Evolutionary conservation across 2,797 vertebrate genomes (phyloP), one percentile per base, ranked within the genome.

Genomic region (Vespertilio murinus): DNA sequence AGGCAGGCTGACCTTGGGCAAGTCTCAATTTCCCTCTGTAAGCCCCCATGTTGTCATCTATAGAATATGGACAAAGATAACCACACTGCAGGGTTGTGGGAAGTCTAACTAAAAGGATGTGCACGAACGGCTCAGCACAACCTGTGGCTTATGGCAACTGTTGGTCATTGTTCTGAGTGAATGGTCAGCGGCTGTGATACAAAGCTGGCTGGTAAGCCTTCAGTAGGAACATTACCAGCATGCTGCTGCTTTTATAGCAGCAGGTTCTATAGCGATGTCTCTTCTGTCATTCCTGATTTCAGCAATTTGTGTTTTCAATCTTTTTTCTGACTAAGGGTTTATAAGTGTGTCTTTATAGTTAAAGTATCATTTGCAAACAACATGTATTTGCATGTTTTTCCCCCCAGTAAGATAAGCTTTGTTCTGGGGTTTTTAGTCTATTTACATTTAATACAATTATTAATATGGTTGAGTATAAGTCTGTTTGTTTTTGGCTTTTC

Each of bases 21-120:
- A 89, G 61, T 94, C 77, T 94, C 77, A 79, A 0, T 94, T 86
- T 79, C 35, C 20, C 35, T 86, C 49, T 73, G 2, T 64, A 75
- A 94, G 42, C 8, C 11, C 93, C 40, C 42, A 77, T 74, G 85
- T 94, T 30, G 78, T 92, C 74, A 83, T 77, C 23, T 93, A 77
- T 40, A 59, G 94, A 92, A 90, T 79, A 77, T 16, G 65, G 92
- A 94, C 54, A 83, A 80, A 86, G 93, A 25, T 42, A 67, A 64
- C 40, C 85, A 18, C 13, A 69, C 30, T 47, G 7, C 17, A 88
- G 61, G 40, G 4, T 35, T 56, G 3, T 79, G 28, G 61, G 30
- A 71, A 16, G 38, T 22, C 69, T 91, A 73, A 73, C 74, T 88
- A 75, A 78, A 89, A 92, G 38, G 30, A 52, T 75, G 20, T 8